Evolutionary conservation across 2,113 vertebrate species (phyloP).

Genomic region (Enhydra lutris): DNA sequence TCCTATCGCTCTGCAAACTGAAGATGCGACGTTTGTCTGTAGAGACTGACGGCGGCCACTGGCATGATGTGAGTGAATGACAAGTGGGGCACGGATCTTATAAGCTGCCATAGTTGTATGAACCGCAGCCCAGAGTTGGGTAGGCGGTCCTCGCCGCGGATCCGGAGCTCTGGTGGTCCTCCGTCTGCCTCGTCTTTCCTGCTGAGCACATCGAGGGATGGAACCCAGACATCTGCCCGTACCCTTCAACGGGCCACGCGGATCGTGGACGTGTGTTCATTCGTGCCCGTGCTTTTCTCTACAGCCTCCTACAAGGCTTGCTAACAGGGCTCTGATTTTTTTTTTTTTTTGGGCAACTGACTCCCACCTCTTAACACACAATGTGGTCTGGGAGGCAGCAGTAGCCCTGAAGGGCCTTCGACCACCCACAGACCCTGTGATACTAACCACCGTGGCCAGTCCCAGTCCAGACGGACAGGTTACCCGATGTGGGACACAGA

Average conservation of each 20-base stretch:
- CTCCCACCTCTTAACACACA: not conserved
- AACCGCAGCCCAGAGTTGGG: not conserved
- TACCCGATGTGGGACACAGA: not conserved
- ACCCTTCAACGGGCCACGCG: not conserved
- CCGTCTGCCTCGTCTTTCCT: not conserved
- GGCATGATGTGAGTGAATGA: not conserved
- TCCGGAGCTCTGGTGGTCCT: not conserved
- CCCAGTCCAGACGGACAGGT: not conserved
- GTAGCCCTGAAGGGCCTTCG: not conserved
- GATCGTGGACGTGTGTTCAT: not conserved
- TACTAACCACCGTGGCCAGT: not conserved
- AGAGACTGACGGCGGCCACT: not conserved
- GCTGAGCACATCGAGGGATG: not conserved
- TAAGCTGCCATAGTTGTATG: accelerated
- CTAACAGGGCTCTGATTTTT: not conserved
- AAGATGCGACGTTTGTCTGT: not conserved
- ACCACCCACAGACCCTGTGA: not conserved
- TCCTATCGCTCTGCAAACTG: not conserved
- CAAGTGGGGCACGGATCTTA: not conserved
- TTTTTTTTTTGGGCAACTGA: not conserved
- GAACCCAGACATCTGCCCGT: not conserved
- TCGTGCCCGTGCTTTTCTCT: no score
- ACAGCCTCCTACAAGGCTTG: accelerated
- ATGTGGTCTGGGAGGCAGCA: not conserved
- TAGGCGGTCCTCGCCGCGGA: no score